Conservation (phyloP, 2,797 vertebrate species). For the Valencia hispanica region DNA sequence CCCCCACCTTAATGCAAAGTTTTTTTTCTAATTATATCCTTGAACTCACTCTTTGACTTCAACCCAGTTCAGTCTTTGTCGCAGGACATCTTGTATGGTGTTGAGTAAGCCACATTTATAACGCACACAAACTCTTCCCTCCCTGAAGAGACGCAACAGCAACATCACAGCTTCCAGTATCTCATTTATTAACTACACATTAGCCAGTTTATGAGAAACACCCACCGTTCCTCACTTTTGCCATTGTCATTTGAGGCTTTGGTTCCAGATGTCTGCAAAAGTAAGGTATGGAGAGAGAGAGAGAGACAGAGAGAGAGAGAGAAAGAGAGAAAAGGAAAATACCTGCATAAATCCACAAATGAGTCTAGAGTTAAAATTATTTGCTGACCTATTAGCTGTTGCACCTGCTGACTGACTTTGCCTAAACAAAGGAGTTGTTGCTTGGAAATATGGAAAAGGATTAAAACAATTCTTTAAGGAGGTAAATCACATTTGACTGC, state of each 20-base stretch:
- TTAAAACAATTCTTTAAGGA: too few species aligned
- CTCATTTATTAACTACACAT: neutral
- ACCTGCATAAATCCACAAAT: too few species aligned
- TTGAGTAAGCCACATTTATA: constrained; percentile 86
- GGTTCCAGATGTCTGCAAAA: constrained; percentile 63
- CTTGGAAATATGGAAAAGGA: too few species aligned
- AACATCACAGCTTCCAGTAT: neutral
- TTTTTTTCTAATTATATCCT: neutral
- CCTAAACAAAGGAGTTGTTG: too few species aligned
- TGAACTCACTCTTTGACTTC: constrained; percentile 92
- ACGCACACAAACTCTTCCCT: constrained; percentile 77
- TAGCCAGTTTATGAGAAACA: constrained; percentile 19
- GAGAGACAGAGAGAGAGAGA: too few species aligned
- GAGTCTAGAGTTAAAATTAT: too few species aligned
- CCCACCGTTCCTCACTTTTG: constrained; percentile 76
- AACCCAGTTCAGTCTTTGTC: constrained; percentile 86
- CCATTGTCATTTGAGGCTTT: constrained; percentile 60
- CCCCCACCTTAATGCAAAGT: neutral
- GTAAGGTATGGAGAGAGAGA: neutral
- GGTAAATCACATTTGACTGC: too few species aligned
- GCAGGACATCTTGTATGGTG: constrained; percentile 87
- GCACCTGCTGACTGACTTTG: too few species aligned
- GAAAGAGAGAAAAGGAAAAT: too few species aligned
- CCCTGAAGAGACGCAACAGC: constrained; percentile 39
- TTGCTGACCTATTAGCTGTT: too few species aligned